These are phyloP conservation scores for Apamea sordens DNA, from an alignment of 2,888 invertebrate species.

Conservation along the genomic window DNA sequence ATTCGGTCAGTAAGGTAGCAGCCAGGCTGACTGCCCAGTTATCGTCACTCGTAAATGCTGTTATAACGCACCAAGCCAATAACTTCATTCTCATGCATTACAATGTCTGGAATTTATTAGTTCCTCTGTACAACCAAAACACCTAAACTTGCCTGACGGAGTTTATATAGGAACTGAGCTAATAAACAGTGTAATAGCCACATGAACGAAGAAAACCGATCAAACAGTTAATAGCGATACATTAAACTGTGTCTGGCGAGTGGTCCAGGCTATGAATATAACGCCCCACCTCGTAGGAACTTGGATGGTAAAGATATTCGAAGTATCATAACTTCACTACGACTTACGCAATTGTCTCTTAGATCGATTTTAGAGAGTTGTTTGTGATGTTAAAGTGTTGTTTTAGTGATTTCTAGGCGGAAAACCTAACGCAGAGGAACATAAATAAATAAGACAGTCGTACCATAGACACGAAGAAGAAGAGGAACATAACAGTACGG, in stretches of 20 bases:
- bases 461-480: neutral
- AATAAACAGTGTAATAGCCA: conserved; percentile 53
- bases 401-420: neutral
- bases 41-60: neutral
- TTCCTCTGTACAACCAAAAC: conserved; percentile 51
- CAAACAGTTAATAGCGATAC: conserved; percentile 53
- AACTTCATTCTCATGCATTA: conserved; percentile 8
- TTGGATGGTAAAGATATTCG: conserved; percentile 8
- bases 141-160: conserved; percentile 31
- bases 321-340: neutral
- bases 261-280: conserved; percentile 41
- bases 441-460: neutral
- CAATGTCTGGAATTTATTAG: conserved; percentile 19
- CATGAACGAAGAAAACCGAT: conserved; percentile 56
- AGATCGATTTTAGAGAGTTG: neutral
- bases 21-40: neutral
- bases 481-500: neutral
- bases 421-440: neutral
- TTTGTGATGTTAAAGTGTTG: neutral
- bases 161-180: conserved; percentile 43
- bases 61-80: neutral
- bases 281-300: neutral
- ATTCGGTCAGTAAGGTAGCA: neutral
- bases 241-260: conserved; percentile 50
- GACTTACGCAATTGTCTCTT: neutral